Evolutionary conservation across 2,113 vertebrate species (phyloP).

Genomic region (Suricata suricatta): DNA sequence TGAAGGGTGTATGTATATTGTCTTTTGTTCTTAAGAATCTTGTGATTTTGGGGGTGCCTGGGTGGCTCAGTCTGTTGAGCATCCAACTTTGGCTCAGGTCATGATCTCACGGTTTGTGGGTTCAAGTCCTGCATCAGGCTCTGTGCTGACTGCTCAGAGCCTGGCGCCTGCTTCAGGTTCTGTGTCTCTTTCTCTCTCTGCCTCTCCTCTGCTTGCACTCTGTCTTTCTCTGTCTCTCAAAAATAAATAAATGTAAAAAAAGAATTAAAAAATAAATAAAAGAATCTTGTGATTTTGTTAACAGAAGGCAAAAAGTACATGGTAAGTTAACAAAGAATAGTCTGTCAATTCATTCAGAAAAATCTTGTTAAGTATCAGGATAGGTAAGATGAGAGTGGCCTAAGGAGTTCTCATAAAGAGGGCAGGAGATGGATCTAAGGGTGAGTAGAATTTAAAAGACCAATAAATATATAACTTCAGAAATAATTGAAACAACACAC

Average conservation of each 20-base stretch:
- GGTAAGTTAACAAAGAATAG: not conserved
- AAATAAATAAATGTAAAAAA: too few relatives aligned
- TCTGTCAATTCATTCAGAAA: not conserved
- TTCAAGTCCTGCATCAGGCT: too few relatives aligned
- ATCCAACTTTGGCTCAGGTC: too few relatives aligned
- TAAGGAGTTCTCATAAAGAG: not conserved
- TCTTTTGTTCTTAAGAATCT: not conserved
- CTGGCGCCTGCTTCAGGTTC: too few relatives aligned
- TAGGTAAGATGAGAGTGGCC: not conserved
- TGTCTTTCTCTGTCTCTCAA: too few relatives aligned
- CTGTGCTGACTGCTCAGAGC: too few relatives aligned
- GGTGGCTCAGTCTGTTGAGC: too few relatives aligned
- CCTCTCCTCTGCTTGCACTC: too few relatives aligned
- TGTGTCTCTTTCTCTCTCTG: too few relatives aligned
- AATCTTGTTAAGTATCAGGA: not conserved
- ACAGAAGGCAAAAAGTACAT: not conserved
- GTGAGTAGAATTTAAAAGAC: not conserved
- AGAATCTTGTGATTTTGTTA: not conserved
- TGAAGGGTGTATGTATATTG: not conserved
- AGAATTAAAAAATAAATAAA: not conserved
- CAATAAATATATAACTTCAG: not conserved
- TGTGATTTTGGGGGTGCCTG: not conserved
- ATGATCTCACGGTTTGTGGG: too few relatives aligned
- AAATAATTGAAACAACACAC: not conserved
- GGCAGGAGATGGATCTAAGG: not conserved